These are phyloP conservation scores for Larimichthys polyactis DNA, from an alignment of 2,113 vertebrate genomes.

Conservation along the genomic window DNA sequence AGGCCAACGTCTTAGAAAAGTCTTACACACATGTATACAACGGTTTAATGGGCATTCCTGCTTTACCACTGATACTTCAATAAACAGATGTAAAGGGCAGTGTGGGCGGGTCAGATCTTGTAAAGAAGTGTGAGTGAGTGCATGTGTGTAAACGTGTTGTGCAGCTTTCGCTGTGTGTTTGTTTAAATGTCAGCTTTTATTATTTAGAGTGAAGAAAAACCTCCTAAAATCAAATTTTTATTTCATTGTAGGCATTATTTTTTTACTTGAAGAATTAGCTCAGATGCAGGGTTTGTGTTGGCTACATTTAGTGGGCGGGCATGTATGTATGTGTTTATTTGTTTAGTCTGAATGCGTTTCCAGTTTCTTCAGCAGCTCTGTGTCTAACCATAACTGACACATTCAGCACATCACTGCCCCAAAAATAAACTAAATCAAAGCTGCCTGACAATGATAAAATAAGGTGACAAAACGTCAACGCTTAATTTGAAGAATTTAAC, in stretches of 20 bases:
- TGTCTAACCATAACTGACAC: slow-evolving; percentile 62
- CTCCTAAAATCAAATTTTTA: background rate
- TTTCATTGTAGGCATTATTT: background rate
- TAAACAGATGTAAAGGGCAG: slow-evolving; percentile 38
- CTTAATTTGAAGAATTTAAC: slow-evolving; percentile 20
- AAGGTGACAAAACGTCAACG: slow-evolving; percentile 13
- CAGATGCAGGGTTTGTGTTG: background rate
- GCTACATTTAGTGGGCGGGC: background rate
- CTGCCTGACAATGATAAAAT: slow-evolving; percentile 48
- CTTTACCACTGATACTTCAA: slow-evolving; percentile 49
- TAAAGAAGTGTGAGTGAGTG: slow-evolving; percentile 20
- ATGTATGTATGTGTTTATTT: background rate
- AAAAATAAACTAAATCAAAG: slow-evolving; percentile 65
- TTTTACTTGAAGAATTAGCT: background rate
- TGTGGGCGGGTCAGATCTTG: slow-evolving; percentile 34
- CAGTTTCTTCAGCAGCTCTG: slow-evolving; percentile 29
- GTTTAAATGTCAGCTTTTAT: background rate
- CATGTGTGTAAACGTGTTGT: slow-evolving; percentile 1
- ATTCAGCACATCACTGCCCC: slow-evolving; percentile 61
- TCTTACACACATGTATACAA: background rate
- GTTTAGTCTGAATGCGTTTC: background rate
- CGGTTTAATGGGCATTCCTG: slow-evolving; percentile 64
- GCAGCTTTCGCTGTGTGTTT: background rate
- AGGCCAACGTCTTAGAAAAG: slow-evolving; percentile 8
- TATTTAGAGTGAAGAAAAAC: background rate